These are phyloP conservation scores for Sula dactylatra DNA, from an alignment of 2,113 vertebrate genomes.

Conservation along the genomic window DNA sequence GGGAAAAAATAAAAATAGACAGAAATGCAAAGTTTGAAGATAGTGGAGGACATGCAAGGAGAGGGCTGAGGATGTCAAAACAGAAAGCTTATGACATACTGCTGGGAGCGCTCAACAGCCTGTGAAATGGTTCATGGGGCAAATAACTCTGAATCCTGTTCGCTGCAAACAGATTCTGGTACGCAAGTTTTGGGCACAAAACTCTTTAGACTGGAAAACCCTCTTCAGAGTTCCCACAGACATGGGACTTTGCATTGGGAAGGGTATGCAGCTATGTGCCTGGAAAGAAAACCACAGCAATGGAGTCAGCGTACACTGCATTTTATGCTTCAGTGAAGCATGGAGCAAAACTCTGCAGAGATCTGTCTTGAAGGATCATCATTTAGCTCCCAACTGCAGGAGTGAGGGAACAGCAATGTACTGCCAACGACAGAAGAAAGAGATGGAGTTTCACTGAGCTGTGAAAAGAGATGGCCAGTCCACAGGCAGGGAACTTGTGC, in stretches of 20 bases:
- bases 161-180: not conserved
- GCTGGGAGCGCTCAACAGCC: not conserved
- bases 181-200: not conserved
- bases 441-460: not conserved
- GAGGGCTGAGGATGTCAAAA: not conserved
- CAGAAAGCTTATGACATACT: not conserved
- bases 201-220: not conserved
- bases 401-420: not conserved
- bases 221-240: not conserved
- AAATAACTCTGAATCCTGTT: not conserved
- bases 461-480: not conserved
- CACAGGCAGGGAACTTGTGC: not conserved
- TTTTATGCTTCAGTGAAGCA: constrained; percentile 7
- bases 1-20: not conserved
- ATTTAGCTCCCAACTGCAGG: not conserved
- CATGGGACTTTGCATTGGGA: not conserved
- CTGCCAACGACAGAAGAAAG: not conserved
- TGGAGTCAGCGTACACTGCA: not conserved
- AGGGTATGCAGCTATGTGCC: not conserved
- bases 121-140: not conserved
- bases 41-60: not conserved
- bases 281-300: not conserved
- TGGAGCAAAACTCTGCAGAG: not conserved
- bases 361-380: not conserved
- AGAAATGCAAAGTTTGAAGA: not conserved